Percentiles rank a stretch among this genome's conserved stretches.
These are phyloP conservation scores for Saccopteryx leptura DNA, from an alignment of 2,113 vertebrate species.

Conservation along the genomic window DNA sequence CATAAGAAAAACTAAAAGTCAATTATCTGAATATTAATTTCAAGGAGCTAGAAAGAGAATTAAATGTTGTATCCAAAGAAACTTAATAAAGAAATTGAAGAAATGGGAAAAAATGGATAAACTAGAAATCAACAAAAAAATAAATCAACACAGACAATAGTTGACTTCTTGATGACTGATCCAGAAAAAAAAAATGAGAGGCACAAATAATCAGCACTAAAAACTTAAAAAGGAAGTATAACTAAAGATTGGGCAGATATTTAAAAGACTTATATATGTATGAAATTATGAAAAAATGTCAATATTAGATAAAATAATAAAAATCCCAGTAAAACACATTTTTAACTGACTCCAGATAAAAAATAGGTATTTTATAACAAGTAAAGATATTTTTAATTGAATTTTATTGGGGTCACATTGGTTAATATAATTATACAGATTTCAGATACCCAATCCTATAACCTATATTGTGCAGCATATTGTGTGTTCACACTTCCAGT, in stretches of 20 bases:
- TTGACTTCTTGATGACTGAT: background rate
- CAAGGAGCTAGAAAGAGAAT: background rate
- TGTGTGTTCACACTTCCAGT: no score
- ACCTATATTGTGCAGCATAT: no score
- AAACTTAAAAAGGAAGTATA: background rate
- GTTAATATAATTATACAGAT: background rate
- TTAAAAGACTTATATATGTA: background rate
- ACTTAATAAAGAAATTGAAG: background rate
- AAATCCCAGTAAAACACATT: background rate
- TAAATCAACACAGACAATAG: background rate
- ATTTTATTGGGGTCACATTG: background rate
- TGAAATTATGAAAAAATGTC: background rate
- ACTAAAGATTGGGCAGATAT: background rate
- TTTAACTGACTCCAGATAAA: background rate
- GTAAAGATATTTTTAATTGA: background rate
- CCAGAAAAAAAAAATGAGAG: background rate
- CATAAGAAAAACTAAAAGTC: background rate
- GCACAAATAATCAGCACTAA: background rate
- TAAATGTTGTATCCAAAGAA: background rate
- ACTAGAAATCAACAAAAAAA: background rate
- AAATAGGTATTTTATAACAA: background rate
- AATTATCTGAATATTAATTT: conserved; percentile 22
- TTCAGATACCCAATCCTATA: background rate
- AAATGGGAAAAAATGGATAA: background rate
- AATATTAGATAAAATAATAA: background rate